These are phyloP conservation scores for Strongylocentrotus purpuratus DNA, from an alignment of 35 echinoderm and acorn worm genomes.

Conservation along the genomic window DNA sequence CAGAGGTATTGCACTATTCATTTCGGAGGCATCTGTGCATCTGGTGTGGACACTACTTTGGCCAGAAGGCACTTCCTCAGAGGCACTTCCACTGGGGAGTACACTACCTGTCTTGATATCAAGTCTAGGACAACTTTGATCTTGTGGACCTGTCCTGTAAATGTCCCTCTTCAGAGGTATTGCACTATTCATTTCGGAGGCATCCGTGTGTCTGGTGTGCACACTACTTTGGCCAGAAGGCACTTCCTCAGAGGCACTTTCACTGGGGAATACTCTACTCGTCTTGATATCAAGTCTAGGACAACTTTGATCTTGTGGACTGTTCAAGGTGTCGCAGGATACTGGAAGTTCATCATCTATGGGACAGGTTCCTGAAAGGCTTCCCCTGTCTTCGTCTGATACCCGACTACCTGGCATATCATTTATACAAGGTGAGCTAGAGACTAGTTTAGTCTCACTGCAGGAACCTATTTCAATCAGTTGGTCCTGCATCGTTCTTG, in stretches of 20 bases:
- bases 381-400: not conserved
- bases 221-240: not conserved
- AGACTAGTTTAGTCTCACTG: not conserved
- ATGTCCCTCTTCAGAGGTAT: slow-evolving; percentile 53
- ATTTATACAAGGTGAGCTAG: not conserved
- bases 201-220: not conserved
- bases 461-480: not conserved
- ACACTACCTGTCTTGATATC: too few species aligned
- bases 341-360: not conserved
- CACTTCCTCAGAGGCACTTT: not conserved
- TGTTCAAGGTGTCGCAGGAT: not conserved
- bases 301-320: not conserved
- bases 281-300: too few species aligned
- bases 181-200: not conserved
- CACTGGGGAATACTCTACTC: too few species aligned
- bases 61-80: not conserved
- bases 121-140: not conserved
- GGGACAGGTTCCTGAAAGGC: not conserved
- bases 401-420: not conserved
- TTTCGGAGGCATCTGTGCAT: not conserved
- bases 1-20: not conserved
- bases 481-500: not conserved
- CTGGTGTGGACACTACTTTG: not conserved
- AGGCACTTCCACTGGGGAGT: not conserved
- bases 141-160: slow-evolving; percentile 57